phyloP scores from a whole-genome alignment of 1,140 invertebrate species.

The Conus betulinus region DNA sequence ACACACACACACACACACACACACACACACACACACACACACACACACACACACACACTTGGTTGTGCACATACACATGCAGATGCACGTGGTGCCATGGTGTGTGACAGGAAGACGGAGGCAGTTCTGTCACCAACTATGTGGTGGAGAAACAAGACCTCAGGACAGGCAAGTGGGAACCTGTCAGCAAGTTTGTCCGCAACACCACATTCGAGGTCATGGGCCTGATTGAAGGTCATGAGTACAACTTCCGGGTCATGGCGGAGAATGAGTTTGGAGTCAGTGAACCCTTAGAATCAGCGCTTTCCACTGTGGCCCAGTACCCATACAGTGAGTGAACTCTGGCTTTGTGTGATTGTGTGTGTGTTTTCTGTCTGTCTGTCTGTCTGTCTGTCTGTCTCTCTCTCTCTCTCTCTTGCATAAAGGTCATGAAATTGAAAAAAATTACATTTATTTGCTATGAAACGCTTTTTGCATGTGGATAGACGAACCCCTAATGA shows the following conservation, averaged over 20 bases:
- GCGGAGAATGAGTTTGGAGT: conserved; percentile 99
- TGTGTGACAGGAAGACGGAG: conserved; percentile 89
- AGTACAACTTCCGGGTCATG: conserved; percentile 95
- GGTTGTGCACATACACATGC: too few relatives aligned
- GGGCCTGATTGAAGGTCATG: conserved; percentile 94
- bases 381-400: neutral
- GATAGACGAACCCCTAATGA: too few relatives aligned
- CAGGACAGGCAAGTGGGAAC: conserved; percentile 92
- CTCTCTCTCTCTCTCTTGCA: too few relatives aligned
- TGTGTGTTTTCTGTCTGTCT: neutral
- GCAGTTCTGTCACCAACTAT: conserved; percentile 97
- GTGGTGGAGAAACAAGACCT: conserved; percentile 98
- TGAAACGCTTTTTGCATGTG: too few relatives aligned
- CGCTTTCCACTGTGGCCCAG: conserved; percentile 91
- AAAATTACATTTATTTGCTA: too few relatives aligned
- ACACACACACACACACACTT: too few relatives aligned
- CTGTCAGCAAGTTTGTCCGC: conserved; percentile 95
- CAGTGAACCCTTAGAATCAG: conserved; percentile 92
- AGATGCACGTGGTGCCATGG: too few relatives aligned
- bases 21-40: too few relatives aligned
- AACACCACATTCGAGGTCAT: conserved; percentile 95
- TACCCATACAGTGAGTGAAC: conserved; percentile 90
- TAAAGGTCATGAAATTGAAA: too few relatives aligned
- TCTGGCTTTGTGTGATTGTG: neutral
- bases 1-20: too few relatives aligned